phyloP scores from a whole-genome alignment of 1,140 invertebrate genomes.

The Aphelinus atriplicis region DNA sequence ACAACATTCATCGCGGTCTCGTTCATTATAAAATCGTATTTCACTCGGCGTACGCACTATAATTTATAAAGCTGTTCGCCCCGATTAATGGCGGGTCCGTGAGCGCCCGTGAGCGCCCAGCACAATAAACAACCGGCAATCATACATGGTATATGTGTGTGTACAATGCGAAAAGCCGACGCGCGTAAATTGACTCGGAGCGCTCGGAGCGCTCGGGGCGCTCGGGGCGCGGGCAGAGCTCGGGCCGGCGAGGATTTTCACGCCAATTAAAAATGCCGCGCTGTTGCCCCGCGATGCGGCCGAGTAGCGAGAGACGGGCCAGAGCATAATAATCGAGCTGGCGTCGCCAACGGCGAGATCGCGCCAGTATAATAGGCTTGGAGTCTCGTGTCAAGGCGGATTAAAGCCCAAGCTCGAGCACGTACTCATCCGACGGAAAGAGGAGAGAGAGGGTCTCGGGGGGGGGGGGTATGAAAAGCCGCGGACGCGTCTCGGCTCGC shows the following conservation, averaged over 20 bases:
- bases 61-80: conserved; percentile 20
- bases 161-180: background rate
- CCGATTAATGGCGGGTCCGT: conserved; percentile 1
- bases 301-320: background rate
- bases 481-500: conserved; percentile 6
- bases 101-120: background rate
- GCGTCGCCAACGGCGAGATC: conserved; percentile 15
- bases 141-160: background rate
- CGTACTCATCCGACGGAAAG: no score
- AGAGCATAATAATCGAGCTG: background rate
- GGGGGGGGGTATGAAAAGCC: conserved; percentile 1
- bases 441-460: no score
- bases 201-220: no score
- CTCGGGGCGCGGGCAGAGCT: background rate
- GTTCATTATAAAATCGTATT: conserved; percentile 11
- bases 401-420: conserved; percentile 6
- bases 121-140: background rate
- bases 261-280: conserved; percentile 25
- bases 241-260: background rate
- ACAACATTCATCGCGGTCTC: background rate
- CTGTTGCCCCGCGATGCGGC: no score
- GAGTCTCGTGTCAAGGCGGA: conserved; percentile 23
- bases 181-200: background rate
- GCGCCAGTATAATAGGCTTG: conserved; percentile 26
- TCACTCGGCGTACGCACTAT: background rate